Percentiles rank a stretch among this genome's conserved stretches.
These are phyloP conservation scores for Equus quagga DNA, from an alignment of 2,113 vertebrate species.

Conservation along the genomic window DNA sequence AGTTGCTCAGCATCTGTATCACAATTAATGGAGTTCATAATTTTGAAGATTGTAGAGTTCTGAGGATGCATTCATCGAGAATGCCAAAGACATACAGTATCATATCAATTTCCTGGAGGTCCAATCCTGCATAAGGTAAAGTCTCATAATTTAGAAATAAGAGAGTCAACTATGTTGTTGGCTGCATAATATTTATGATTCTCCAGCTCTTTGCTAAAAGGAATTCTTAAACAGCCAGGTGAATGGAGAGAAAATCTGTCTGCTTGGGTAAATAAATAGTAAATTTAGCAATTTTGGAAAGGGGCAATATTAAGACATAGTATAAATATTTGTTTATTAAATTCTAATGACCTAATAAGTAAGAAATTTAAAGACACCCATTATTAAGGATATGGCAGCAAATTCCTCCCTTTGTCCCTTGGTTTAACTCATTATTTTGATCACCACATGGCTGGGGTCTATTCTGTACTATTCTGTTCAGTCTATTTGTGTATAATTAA, in stretches of 20 bases:
- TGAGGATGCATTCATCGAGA: background rate
- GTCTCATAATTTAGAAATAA: slow-evolving; percentile 23
- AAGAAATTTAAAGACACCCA: background rate
- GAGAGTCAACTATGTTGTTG: background rate
- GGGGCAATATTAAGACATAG: background rate
- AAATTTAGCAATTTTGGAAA: background rate
- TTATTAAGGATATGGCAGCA: slow-evolving; percentile 11
- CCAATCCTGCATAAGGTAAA: background rate
- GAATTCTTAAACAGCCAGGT: slow-evolving; percentile 9
- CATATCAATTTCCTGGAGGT: background rate
- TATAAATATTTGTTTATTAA: background rate
- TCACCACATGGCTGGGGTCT: background rate
- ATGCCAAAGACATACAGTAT: background rate
- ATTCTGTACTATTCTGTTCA: background rate
- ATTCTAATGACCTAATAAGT: slow-evolving; percentile 13
- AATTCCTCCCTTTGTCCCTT: slow-evolving; percentile 12
- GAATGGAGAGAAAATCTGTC: background rate
- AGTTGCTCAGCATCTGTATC: background rate
- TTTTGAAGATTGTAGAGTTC: slow-evolving; percentile 1
- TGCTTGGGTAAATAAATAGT: background rate
- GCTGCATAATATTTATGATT: background rate
- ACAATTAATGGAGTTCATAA: background rate
- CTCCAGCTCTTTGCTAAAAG: background rate
- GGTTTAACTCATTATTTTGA: slow-evolving; percentile 42
- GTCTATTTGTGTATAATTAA: slow-evolving; percentile 48